Evolutionary conservation across 2,113 vertebrate species (phyloP).

Genomic region (Arizona elegans): DNA sequence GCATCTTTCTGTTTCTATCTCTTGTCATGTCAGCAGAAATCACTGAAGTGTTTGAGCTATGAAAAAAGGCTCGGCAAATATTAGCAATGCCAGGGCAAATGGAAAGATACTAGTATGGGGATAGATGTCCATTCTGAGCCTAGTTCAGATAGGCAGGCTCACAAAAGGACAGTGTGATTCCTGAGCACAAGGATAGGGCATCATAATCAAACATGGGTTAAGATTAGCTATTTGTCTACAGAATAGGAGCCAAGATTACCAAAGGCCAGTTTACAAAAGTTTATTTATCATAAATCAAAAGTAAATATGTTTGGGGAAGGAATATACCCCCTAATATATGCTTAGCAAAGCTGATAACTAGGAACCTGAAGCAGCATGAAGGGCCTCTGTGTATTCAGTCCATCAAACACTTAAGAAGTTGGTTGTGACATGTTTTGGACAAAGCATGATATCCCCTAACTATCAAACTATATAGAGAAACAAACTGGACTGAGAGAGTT

Average conservation of each 20-base stretch:
- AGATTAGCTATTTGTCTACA: background rate
- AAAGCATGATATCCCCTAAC: background rate
- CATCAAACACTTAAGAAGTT: background rate
- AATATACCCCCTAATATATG: background rate
- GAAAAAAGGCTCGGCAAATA: background rate
- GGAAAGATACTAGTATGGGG: background rate
- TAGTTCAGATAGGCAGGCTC: background rate
- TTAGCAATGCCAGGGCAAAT: background rate
- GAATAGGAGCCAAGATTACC: background rate
- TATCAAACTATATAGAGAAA: background rate
- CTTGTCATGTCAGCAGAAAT: background rate
- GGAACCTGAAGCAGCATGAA: background rate
- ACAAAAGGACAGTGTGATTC: background rate
- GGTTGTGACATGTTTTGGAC: background rate
- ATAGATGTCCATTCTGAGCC: background rate
- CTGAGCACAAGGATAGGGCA: background rate
- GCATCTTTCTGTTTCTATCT: background rate
- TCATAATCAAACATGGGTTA: background rate
- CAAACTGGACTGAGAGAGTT: background rate
- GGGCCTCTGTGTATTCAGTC: background rate
- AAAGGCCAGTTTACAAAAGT: background rate
- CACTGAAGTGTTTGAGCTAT: background rate
- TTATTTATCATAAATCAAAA: background rate
- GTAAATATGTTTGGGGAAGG: background rate
- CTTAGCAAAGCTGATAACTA: background rate